A percentile compares a stretch with the other conserved stretches of the same genome.
These are phyloP conservation scores for Benitochromis conjunctus DNA, from an alignment of 2,113 vertebrate genomes.

Conservation along the genomic window DNA sequence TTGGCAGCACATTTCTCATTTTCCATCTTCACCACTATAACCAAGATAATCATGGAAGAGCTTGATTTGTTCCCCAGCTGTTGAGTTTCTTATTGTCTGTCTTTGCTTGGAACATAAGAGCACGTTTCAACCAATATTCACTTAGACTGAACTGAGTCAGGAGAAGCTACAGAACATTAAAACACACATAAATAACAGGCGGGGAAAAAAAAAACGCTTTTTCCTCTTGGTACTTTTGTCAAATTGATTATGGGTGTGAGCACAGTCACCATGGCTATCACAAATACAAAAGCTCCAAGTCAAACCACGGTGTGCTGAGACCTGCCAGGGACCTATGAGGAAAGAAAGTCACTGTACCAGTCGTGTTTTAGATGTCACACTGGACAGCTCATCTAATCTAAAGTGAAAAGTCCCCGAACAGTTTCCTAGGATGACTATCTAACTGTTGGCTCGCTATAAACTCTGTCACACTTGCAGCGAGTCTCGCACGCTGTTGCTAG, in stretches of 20 bases:
- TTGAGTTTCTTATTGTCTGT: not conserved
- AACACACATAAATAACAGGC: fast-evolving
- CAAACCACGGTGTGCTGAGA: not conserved
- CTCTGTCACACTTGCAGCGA: not conserved
- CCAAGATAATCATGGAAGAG: not conserved
- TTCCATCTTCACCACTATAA: not conserved
- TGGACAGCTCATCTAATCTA: not conserved
- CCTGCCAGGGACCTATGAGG: not conserved
- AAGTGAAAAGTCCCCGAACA: not conserved
- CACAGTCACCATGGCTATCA: not conserved
- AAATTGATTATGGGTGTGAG: not conserved
- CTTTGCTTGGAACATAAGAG: not conserved
- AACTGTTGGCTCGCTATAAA: fast-evolving
- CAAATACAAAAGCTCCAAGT: not conserved
- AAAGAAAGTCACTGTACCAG: not conserved
- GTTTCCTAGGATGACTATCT: not conserved
- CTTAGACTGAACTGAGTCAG: not conserved
- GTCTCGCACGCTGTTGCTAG: not conserved
- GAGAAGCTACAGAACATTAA: not conserved
- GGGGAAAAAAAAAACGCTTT: fast-evolving
- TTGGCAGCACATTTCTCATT: not conserved
- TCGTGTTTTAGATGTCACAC: fast-evolving
- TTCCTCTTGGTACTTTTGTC: not conserved
- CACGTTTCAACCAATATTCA: not conserved
- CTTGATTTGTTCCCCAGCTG: not conserved